Percentiles rank a stretch among this genome's conserved stretches.
These are phyloP conservation scores for Leuciscus waleckii DNA, from an alignment of 2,797 vertebrate genomes.

Conservation along the genomic window DNA sequence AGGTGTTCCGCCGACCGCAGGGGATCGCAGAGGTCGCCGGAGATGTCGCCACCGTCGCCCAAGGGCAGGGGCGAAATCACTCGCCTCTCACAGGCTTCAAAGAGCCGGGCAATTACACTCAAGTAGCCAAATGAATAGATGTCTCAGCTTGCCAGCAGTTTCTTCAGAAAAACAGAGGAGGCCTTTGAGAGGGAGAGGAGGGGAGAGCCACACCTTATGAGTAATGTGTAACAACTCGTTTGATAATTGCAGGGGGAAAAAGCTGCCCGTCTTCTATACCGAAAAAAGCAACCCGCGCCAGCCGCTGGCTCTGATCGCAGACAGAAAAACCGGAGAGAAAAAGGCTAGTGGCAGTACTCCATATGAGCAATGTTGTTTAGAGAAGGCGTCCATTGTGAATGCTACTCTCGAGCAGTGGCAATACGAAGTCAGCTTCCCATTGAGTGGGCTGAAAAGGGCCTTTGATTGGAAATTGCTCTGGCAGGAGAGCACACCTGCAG, in stretches of 20 bases:
- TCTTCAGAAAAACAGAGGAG: conserved; percentile 70
- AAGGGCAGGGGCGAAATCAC: conserved; percentile 73
- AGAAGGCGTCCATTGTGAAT: conserved; percentile 84
- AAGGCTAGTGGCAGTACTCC: conserved; percentile 79
- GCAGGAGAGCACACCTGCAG: conserved; percentile 88
- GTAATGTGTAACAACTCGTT: conserved; percentile 63
- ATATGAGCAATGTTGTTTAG: conserved; percentile 80
- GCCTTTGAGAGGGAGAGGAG: conserved; percentile 66
- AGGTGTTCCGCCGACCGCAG: conserved; percentile 66
- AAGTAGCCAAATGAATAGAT: conserved; percentile 72
- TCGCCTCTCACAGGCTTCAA: conserved; percentile 78
- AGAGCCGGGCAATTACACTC: conserved; percentile 74
- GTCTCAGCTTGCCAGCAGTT: conserved; percentile 72
- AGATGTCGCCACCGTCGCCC: conserved; percentile 71
- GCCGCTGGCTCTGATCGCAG: conserved; percentile 62
- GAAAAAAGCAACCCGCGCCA: conserved; percentile 56
- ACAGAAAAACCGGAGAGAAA: conserved; percentile 64
- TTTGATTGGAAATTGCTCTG: conserved; percentile 87
- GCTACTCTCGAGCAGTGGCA: conserved; percentile 77
- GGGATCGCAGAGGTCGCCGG: conserved; percentile 60
- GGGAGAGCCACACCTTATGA: conserved; percentile 70
- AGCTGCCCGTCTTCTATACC: conserved; percentile 53
- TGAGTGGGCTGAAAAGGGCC: conserved; percentile 83
- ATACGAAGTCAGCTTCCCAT: conserved; percentile 84
- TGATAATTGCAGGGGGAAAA: conserved; percentile 65